phyloP scores from a whole-genome alignment of 2,113 vertebrate genomes.

The Ochotona curzoniae region DNA sequence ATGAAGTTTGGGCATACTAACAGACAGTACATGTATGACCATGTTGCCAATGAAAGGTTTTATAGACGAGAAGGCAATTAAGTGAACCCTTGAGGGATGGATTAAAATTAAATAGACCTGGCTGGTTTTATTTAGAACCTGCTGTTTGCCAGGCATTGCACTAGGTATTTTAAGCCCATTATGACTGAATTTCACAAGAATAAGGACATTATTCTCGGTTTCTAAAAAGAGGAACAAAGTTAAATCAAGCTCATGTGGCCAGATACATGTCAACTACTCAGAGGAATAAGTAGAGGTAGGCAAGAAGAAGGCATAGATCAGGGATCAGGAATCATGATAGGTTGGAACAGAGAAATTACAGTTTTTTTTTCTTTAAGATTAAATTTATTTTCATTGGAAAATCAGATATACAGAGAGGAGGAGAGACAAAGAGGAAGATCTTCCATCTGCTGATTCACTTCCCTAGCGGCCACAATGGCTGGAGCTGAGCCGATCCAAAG shows the following conservation, averaged over 20 bases:
- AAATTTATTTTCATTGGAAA: too few species aligned
- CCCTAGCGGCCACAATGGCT: too few species aligned
- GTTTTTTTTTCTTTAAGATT: neutral
- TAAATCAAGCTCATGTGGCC: neutral
- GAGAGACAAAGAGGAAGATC: too few species aligned
- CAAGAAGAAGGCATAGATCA: neutral
- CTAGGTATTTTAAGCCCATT: neutral
- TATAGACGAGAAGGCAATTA: neutral
- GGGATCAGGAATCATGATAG: neutral
- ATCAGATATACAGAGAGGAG: too few species aligned
- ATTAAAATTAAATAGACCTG: neutral
- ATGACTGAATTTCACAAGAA: neutral
- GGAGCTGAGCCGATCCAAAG: too few species aligned
- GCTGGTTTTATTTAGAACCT: neutral
- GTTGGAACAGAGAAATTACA: neutral
- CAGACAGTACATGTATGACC: neutral
- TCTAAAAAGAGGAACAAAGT: neutral
- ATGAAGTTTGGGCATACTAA: neutral
- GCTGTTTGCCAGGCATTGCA: neutral
- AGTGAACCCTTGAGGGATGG: neutral
- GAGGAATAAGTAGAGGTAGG: neutral
- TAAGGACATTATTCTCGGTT: neutral
- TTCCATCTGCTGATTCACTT: too few species aligned
- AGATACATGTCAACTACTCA: neutral
- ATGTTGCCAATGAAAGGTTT: neutral